Evolutionary conservation across 2,888 invertebrate species (phyloP).

Genomic region (Apotomis turbidana): DNA sequence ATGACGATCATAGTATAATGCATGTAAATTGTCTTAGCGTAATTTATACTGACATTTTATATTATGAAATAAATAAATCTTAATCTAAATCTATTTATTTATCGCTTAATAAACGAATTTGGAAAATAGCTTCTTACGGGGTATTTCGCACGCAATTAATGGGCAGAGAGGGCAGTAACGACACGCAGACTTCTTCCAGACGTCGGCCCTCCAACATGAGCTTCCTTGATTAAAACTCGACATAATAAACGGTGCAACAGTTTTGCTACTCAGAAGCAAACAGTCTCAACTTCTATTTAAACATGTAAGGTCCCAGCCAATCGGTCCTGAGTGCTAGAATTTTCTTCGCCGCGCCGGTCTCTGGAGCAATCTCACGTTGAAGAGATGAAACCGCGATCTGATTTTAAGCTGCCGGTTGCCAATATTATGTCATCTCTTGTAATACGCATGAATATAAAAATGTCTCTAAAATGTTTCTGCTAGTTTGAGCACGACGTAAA

Average conservation of each 20-base stretch:
- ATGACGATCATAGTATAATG: too few species aligned
- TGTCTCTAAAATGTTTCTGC: conserved; percentile 2
- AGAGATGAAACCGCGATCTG: conserved; percentile 49
- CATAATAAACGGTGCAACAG: conserved; percentile 79
- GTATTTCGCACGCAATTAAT: conserved; percentile 70
- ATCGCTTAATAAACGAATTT: conserved; percentile 21
- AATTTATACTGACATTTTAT: too few species aligned
- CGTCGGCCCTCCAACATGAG: conserved; percentile 58
- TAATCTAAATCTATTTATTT: neutral
- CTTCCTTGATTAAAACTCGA: conserved; percentile 80
- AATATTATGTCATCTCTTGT: conserved; percentile 24
- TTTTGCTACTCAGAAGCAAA: conserved; percentile 50
- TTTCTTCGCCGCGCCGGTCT: conserved; percentile 53
- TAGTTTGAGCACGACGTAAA: neutral
- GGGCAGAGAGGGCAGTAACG: conserved; percentile 55
- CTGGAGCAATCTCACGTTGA: conserved; percentile 71
- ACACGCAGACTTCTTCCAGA: conserved; percentile 66
- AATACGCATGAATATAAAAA: conserved; percentile 14
- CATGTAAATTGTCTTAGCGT: too few species aligned
- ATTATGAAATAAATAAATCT: too few species aligned
- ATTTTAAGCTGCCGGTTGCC: conserved; percentile 19
- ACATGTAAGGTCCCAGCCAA: neutral
- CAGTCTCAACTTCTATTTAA: neutral
- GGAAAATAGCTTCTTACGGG: conserved; percentile 54
- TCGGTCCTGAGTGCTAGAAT: conserved; percentile 7